These are phyloP conservation scores for Drosophila borealis DNA, from an alignment of 2,888 invertebrate species.

Conservation along the genomic window DNA sequence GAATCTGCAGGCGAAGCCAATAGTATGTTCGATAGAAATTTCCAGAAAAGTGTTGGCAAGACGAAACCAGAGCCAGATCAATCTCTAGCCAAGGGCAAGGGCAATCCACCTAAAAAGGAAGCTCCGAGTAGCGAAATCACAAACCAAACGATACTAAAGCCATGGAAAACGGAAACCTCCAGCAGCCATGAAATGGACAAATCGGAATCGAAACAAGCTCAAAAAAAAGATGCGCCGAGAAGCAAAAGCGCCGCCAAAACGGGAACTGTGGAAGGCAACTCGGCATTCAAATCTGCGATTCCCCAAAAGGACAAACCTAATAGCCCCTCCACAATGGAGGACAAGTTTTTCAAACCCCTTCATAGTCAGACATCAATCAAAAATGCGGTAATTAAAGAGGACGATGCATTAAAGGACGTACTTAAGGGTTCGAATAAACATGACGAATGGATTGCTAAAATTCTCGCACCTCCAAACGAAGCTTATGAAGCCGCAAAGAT, in stretches of 20 bases:
- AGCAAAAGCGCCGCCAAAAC: neutral
- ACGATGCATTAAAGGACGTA: too few relatives aligned
- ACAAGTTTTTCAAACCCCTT: too few relatives aligned
- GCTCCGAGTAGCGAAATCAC: neutral
- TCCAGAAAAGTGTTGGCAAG: neutral
- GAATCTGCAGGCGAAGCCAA: neutral
- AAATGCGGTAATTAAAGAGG: too few relatives aligned
- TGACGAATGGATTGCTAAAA: too few relatives aligned
- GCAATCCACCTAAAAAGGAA: neutral
- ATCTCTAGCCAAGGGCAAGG: too few relatives aligned
- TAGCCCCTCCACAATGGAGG: too few relatives aligned
- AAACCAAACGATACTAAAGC: neutral
- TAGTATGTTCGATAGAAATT: neutral
- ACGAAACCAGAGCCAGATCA: neutral
- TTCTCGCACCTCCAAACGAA: too few relatives aligned
- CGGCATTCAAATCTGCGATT: neutral
- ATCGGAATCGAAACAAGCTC: neutral
- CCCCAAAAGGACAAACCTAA: neutral
- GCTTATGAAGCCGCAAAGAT: too few relatives aligned
- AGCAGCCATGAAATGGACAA: too few relatives aligned
- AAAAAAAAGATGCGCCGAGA: neutral
- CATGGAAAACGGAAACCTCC: too few relatives aligned
- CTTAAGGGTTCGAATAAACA: too few relatives aligned
- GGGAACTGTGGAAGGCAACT: neutral
- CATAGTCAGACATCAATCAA: too few relatives aligned